These are phyloP conservation scores for Mylabris phalerata DNA, from an alignment of 1,140 invertebrate species.

Conservation along the genomic window DNA sequence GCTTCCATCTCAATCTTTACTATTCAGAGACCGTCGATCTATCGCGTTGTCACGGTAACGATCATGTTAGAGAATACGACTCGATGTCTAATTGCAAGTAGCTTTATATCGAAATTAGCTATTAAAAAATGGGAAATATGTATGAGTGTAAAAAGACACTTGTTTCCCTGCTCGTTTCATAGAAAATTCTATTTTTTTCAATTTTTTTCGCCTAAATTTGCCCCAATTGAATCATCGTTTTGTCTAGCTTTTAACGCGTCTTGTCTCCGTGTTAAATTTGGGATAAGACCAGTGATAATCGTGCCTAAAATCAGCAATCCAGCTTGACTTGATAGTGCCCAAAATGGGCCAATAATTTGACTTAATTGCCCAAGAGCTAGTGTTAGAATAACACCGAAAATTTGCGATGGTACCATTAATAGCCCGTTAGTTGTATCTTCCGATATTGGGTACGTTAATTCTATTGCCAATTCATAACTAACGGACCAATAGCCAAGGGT, in stretches of 20 bases:
- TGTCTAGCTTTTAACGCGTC: slow-evolving; percentile 7
- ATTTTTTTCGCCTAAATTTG: too few species aligned
- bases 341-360: slow-evolving; percentile 18
- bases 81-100: too few species aligned
- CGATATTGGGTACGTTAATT: slow-evolving; percentile 29
- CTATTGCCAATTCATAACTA: slow-evolving; percentile 30
- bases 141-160: too few species aligned
- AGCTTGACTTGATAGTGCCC: slow-evolving; percentile 18
- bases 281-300: slow-evolving; percentile 20
- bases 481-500: slow-evolving; percentile 24
- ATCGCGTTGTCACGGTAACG: too few species aligned
- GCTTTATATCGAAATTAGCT: too few species aligned
- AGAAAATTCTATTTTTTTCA: too few species aligned
- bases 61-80: too few species aligned
- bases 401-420: slow-evolving; percentile 27
- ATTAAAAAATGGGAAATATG: too few species aligned
- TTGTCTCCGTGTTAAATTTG: slow-evolving; percentile 23
- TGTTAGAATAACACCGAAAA: slow-evolving; percentile 24
- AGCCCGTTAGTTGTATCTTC: slow-evolving; percentile 31
- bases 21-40: too few species aligned
- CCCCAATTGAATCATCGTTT: too few species aligned
- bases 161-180: too few species aligned
- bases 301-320: slow-evolving; percentile 18
- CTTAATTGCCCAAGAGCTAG: slow-evolving; percentile 18
- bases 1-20: too few species aligned